Evolutionary conservation across 2,113 vertebrate species (phyloP), one percentile per base, ranked within the genome.

Genomic region (Puffinus mauretanicus): DNA sequence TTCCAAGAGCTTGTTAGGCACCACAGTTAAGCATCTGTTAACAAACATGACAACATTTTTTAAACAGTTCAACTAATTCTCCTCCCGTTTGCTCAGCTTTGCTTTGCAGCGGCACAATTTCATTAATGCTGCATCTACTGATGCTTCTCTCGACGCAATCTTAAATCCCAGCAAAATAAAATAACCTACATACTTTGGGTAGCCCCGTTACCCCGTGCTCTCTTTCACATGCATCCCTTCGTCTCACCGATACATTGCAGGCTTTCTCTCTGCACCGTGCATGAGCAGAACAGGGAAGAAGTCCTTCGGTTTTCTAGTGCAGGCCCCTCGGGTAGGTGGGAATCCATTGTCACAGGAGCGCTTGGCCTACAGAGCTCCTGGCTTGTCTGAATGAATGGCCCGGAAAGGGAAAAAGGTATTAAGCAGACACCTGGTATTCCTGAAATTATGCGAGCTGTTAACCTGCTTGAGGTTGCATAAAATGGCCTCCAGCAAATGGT

Each of bases 401-500:
- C 66, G 70, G 81, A 84, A 91, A n/a, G 38, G 49, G 61, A 21
- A 87, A 80, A 87, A 86, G 46, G 55, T 71, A 52, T 42, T 84
- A 71, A 79, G 71, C 70, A 94, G 84, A 76, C 70, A 95, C 75
- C 89, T 87, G 78, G 58, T 84, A 90, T 92, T 95, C 46, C 70
- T 93, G 81, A 92, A 94, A 91, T 95, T 71, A 83, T 71, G 89
- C 76, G 91, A 94, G 83, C 44, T 81, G n/a, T 85, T 93, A 91
- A 93, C 67, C 60, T 87, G 44, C 62, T 65, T 32, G 70, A 95
- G 86, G 78, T 91, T 97, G 88, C 93, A 86, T 96, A 96, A 96
- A 95, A 97, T 95, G 94, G 93, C 90, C 91, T 97, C 95, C 91
- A 88, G 84, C 77, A 47, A 97, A 92, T 16, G 93, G 95, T 77